Base-by-base conservation (phyloP, 1,140 invertebrate genomes). In the Campoletis sonorensis region DNA sequence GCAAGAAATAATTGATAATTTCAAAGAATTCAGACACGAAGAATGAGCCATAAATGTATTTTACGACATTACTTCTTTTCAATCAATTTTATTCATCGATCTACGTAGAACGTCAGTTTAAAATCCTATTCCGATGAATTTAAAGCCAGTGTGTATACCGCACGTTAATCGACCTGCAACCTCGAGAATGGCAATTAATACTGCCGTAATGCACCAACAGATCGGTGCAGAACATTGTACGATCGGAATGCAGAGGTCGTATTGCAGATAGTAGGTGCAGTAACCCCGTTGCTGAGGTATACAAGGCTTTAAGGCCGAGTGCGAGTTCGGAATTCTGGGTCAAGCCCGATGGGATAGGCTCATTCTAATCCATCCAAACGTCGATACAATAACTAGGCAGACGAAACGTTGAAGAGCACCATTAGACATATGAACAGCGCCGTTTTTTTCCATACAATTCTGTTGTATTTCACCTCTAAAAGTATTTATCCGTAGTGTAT, bases 281-380 rank as follows among this genome's bases (percentile, higher is more conserved):
- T 64, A 54, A 64, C 21, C 73, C 73, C 73, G 73, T 77, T 75
- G 18, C 54, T 16, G 2, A 21, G 26, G 0, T 33, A 54, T 27
- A 26, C 27, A 45, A 13, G 40, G 72, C 37, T 5, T 11, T 18
- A 64, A 58, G 54, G 54, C 10, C 61, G 61, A 64, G 23, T 23
- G 23, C 40, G 79, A 79, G 33, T 67, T 67, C 23, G 51, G 49
- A 51, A 87, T 87, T 86, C 86, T 87, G 73, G 86, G 86, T 87
- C 84, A 87, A 70, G 45, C 82, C 71, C 86, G 85, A 86, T 87
- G 86, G 85, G 87, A 86, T 87, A 85, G 83, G 86, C 82, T 83
- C 23, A 23, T 26, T 26, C 5, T 64, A 5, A 23, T 54, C 51
- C 51, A 8, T 54, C 18, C 18, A 15, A 54, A 54, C 16, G 51